These are phyloP conservation scores for Bagarius yarrelli DNA, from an alignment of 2,113 vertebrate genomes.

Conservation along the genomic window DNA sequence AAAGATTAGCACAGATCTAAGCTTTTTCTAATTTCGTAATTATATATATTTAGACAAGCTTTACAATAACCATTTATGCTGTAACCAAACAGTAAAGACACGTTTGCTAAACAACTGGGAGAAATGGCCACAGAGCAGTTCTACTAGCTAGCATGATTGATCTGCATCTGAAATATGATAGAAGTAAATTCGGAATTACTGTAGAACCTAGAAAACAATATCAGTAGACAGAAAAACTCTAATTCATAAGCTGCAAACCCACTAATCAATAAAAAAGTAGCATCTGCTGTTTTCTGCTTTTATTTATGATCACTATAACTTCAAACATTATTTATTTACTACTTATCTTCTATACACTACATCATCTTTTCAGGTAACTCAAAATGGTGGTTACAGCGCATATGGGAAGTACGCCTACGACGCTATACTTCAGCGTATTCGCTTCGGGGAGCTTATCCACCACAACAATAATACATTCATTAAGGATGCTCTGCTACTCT, in stretches of 20 bases:
- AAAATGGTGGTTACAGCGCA: constrained; percentile 55
- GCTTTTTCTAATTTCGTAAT: background rate
- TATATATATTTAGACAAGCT: background rate
- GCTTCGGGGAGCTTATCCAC: constrained; percentile 50
- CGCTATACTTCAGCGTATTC: constrained; percentile 51
- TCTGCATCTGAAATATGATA: too few species aligned
- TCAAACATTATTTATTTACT: background rate
- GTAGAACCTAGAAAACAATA: too few species aligned
- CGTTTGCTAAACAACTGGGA: background rate
- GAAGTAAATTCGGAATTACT: too few species aligned
- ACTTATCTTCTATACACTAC: background rate
- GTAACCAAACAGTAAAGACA: background rate
- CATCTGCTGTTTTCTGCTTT: background rate
- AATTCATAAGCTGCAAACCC: too few species aligned
- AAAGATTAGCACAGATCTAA: background rate
- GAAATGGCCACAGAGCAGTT: background rate
- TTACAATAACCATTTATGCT: background rate
- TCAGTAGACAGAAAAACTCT: too few species aligned
- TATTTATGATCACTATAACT: too few species aligned
- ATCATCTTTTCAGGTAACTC: constrained; percentile 56
- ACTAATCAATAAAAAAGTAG: too few species aligned
- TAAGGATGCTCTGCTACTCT: constrained; percentile 64
- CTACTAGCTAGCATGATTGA: too few species aligned
- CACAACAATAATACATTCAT: constrained; percentile 51
- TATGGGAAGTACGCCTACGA: constrained; percentile 62